Conservation (phyloP, 2,113 vertebrate species). For the Micronycteris hirsuta region DNA sequence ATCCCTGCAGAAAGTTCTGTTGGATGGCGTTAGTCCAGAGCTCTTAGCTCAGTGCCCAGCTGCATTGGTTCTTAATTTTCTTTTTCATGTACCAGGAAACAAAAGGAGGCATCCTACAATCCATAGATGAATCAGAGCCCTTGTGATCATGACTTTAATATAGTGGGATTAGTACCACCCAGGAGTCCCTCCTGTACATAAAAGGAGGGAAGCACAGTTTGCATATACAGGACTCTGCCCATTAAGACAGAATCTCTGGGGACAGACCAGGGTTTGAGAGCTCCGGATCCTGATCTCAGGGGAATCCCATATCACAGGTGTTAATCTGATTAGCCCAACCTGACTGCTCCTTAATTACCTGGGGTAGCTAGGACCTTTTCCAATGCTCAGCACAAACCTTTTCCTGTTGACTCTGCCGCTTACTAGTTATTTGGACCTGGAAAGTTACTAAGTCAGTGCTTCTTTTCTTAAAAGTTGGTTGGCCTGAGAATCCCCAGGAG, state of each 20-base stretch:
- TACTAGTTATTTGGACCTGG: neutral
- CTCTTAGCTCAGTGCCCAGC: neutral
- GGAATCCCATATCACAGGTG: neutral
- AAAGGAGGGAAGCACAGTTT: neutral
- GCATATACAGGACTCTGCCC: neutral
- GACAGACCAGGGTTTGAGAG: neutral
- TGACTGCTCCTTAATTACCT: slow-evolving; percentile 34
- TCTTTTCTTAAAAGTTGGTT: neutral
- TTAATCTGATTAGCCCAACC: slow-evolving; percentile 33
- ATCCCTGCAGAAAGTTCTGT: rapidly evolving
- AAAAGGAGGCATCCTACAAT: neutral
- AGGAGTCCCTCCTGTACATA: neutral
- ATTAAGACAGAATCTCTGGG: neutral
- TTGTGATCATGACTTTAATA: neutral
- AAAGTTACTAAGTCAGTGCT: neutral
- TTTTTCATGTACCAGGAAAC: neutral
- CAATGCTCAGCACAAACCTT: slow-evolving; percentile 43
- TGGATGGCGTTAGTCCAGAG: rapidly evolving
- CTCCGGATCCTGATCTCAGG: neutral
- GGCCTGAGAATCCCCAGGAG: neutral
- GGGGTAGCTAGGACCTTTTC: slow-evolving; percentile 32
- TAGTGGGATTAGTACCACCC: neutral
- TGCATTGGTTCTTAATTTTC: neutral
- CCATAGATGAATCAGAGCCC: neutral
- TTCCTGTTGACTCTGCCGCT: neutral